Percentiles rank a stretch among this genome's conserved stretches.
phyloP scores from a whole-genome alignment of 2,888 invertebrate genomes.

The Hoplodrina blanda region DNA sequence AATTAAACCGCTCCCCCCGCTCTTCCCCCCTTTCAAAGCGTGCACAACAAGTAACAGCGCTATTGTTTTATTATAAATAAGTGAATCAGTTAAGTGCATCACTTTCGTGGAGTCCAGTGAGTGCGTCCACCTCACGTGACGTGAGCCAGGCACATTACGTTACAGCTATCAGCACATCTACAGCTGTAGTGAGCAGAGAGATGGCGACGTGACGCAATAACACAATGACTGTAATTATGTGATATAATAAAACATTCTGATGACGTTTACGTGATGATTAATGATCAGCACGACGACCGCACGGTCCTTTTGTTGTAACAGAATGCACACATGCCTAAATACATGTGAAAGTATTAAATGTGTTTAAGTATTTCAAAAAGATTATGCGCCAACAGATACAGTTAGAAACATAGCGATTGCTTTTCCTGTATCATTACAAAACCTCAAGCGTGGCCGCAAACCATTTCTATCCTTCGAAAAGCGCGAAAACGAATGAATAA shows the following conservation, averaged over 20 bases:
- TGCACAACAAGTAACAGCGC: slow-evolving; percentile 11
- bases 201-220: slow-evolving; percentile 24
- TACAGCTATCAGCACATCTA: slow-evolving; percentile 12
- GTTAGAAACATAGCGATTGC: neutral
- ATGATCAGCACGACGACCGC: neutral
- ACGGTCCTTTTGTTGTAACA: neutral
- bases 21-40: neutral
- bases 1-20: neutral
- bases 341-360: neutral
- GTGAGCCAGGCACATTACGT: slow-evolving; percentile 5
- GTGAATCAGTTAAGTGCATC: slow-evolving; percentile 44
- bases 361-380: too few relatives aligned
- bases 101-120: slow-evolving; percentile 14
- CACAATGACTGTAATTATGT: slow-evolving; percentile 23
- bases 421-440: neutral
- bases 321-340: neutral
- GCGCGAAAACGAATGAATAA: too few relatives aligned
- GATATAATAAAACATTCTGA: slow-evolving; percentile 36
- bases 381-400: too few relatives aligned
- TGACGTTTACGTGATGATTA: slow-evolving; percentile 20
- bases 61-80: slow-evolving; percentile 36
- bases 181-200: slow-evolving; percentile 10
- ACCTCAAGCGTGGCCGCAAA: neutral
- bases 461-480: too few relatives aligned
- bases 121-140: slow-evolving; percentile 19